phyloP scores from a whole-genome alignment of 2,797 vertebrate species.

The Sebastes minor region DNA sequence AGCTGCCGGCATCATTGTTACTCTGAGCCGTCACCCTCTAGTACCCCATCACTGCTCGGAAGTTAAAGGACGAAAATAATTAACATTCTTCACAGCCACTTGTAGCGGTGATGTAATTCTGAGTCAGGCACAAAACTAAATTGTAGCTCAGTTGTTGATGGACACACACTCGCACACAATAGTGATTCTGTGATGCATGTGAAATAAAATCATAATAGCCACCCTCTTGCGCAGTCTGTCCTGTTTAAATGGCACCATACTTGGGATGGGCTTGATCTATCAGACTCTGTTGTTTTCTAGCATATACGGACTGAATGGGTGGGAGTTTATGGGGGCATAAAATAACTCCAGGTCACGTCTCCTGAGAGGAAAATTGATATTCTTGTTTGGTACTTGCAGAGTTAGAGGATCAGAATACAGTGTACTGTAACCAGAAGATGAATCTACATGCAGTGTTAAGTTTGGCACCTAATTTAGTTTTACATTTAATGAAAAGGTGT shows the following conservation, averaged over 20 bases:
- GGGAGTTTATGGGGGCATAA: not conserved
- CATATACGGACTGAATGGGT: not conserved
- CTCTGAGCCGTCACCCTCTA: not conserved
- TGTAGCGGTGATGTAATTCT: conserved; percentile 6
- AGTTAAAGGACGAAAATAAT: conserved; percentile 14
- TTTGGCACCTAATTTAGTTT: not conserved
- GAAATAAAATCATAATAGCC: conserved; percentile 16
- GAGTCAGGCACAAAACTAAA: not conserved
- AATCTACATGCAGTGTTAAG: not conserved
- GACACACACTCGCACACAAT: not conserved
- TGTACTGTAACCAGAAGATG: not conserved
- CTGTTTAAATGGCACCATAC: not conserved
- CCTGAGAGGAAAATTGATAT: not conserved
- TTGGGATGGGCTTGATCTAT: not conserved
- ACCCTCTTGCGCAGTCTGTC: not conserved
- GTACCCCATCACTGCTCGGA: not conserved
- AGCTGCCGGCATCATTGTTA: not conserved
- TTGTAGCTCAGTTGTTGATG: not conserved
- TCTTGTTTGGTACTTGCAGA: not conserved
- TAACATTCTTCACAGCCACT: conserved; percentile 14
- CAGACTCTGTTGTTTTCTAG: not conserved
- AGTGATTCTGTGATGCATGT: conserved; percentile 31
- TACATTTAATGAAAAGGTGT: not conserved
- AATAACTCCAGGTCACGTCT: not conserved
- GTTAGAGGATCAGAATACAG: not conserved